Evolutionary conservation across 2,113 vertebrate genomes (phyloP), one percentile per base, ranked within the genome.

Genomic region (rabbit (Oryctolagus cuniculus)): DNA sequence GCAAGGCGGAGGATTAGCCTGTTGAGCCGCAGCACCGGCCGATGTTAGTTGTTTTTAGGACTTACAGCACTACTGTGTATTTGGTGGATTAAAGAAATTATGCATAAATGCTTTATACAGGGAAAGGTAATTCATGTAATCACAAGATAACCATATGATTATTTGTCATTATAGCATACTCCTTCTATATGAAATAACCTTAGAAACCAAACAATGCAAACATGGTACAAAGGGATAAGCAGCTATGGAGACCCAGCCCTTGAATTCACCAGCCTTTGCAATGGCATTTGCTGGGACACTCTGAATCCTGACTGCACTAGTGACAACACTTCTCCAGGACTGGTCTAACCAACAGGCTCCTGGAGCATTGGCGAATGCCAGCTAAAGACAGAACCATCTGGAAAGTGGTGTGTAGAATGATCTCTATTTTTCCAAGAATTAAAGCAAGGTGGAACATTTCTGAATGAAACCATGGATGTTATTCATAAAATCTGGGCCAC

Each of bases 371-470:
- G 74, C 88, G 69, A 78, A 55, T 9, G 9, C 82, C 51, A 7
- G 69, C 86, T 87, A 36, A 93, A 89, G 95, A 93, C 75, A 91
- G 94, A 91, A 94, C 89, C 96, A 95, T 95, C 96, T 96, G 96
- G 95, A 74, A 90, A 95, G 78, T 25, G 58, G 69, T 73, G 44
- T 83, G 58, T 44, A 66, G 38, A 93, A 79, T 95, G 84, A 93
- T 79, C 69, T 75, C 67, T 92, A 70, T 93, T 96, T 97, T 96
- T 97, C 96, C 97, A 97, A 93, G 92, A 96, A 95, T 86, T 81
- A 95, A 85, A 96, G 94, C 85, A 97, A 96, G 96, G 94, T 96
- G 92, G 97, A 97, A 95, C 89, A 92, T 94, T 96, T 96, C 92
- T 85, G 92, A 96, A 96, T 90, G 86, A 94, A 96, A 77, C 92